phyloP scores from a whole-genome alignment of 2,888 invertebrate genomes.

The Micoletzkya japonica region DNA sequence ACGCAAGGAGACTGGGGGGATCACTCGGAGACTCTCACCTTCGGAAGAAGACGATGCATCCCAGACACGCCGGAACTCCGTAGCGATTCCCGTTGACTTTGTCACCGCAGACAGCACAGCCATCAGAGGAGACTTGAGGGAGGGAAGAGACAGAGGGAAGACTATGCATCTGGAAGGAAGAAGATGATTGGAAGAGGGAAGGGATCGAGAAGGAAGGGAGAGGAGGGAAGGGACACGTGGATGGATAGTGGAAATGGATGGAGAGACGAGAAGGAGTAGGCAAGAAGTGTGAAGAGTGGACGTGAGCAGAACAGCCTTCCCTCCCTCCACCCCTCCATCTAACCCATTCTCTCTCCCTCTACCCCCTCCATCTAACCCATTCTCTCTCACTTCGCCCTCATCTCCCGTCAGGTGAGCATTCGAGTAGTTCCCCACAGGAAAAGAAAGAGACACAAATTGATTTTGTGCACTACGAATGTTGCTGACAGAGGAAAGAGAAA shows the following conservation, averaged over 20 bases:
- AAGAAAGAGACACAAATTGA: not conserved
- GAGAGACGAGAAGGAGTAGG: not conserved
- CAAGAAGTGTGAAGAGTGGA: too few species aligned
- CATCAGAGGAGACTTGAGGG: not conserved
- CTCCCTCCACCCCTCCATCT: too few species aligned
- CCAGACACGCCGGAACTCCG: conserved; percentile 29
- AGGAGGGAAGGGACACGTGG: not conserved
- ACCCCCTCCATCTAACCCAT: too few species aligned
- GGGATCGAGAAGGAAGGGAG: not conserved
- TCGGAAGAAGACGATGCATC: conserved; percentile 29
- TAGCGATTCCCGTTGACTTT: conserved; percentile 28
- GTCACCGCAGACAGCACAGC: conserved; percentile 25
- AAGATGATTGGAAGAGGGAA: not conserved
- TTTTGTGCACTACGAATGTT: not conserved
- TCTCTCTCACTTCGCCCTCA: too few species aligned
- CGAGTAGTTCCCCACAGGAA: not conserved
- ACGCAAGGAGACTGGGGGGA: not conserved
- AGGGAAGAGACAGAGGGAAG: not conserved
- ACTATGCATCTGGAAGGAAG: not conserved
- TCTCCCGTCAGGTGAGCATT: too few species aligned
- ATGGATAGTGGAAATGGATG: not conserved
- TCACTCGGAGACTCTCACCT: not conserved
- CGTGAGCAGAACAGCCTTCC: too few species aligned
- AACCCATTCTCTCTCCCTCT: too few species aligned
- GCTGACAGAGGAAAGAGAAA: too few species aligned